Base-by-base conservation (phyloP, 2,113 vertebrate species). In the Ictalurus furcatus region DNA sequence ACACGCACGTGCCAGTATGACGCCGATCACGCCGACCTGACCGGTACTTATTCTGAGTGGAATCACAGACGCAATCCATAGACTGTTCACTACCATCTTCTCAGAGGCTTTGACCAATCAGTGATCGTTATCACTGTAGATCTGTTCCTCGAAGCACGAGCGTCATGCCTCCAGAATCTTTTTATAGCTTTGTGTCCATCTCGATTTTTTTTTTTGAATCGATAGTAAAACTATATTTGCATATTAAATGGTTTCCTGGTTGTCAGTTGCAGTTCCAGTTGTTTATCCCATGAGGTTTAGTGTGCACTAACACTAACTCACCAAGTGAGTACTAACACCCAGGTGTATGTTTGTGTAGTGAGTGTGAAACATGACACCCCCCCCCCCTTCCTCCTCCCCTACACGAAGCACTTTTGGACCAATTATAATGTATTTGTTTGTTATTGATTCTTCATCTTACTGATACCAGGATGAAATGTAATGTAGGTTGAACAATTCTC, bases 1-100 rank as follows among this genome's bases (percentile, higher is more conserved):
- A 99, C 94, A 98, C 99, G 97, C 97, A 97, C 44, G 98, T 99
- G 98, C 98, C 98, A 0, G 97, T 99, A 91, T 99, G 96, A 95
- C 67, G 5, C 0, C 16, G 0, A 8, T 52, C 19, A 16, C n/a
- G 17, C 21, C 85, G 8, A 28, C n/a, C 78, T 6, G 76, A 79
- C 74, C 13, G 74, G 28, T 23, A 6, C 44, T 28, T 28, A 61
- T 61, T 11, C 87, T 76, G 34, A 54, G 34, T 48, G 44, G 40
- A 78, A 56, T 40, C 58, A 13, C 40, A 54, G 30, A 25, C 19
- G 19, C 25, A 7, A 58, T 82, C 86, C 61, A 7, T 56, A 54
- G 84, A 85, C 63, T 54, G 44, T 87, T 74, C 23, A 67, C 17
- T 6, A 19, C 8, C 44, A 44, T 58, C 34, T 54, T 81, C 25